These are phyloP conservation scores for Pandion haliaetus DNA, from an alignment of 2,113 vertebrate genomes.

Conservation along the genomic window DNA sequence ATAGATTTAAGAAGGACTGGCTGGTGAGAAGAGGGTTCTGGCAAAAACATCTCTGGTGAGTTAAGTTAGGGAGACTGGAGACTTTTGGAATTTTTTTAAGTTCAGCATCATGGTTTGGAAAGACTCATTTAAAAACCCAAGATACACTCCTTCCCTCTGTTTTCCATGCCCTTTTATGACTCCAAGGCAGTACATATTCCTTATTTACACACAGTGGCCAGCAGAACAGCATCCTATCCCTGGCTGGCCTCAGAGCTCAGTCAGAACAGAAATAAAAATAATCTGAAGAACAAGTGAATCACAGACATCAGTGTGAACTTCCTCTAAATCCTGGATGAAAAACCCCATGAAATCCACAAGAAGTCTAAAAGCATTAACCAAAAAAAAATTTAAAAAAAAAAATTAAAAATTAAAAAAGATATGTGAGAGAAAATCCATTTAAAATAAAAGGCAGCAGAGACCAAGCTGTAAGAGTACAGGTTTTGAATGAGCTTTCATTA, in stretches of 20 bases:
- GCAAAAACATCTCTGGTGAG: background rate
- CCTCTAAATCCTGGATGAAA: slow-evolving; percentile 16
- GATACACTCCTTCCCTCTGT: background rate
- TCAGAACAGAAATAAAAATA: background rate
- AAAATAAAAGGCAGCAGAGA: slow-evolving; percentile 58
- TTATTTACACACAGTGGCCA: background rate
- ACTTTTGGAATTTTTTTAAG: background rate
- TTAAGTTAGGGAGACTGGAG: background rate
- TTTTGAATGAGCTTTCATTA: slow-evolving; percentile 65
- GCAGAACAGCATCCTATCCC: background rate
- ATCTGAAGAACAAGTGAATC: background rate
- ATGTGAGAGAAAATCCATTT: slow-evolving; percentile 50
- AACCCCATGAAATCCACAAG: slow-evolving; percentile 17
- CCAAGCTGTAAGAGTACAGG: slow-evolving; percentile 6
- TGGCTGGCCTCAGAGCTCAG: background rate
- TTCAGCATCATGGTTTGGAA: background rate
- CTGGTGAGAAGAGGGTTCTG: background rate
- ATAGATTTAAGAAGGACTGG: background rate
- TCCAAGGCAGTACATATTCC: background rate
- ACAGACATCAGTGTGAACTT: background rate
- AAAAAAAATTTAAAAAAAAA: background rate
- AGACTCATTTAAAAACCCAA: background rate
- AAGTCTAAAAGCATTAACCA: slow-evolving; percentile 34
- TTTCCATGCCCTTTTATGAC: background rate
- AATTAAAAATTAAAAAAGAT: background rate